phyloP scores from a whole-genome alignment of 1,140 invertebrate genomes.

The Bicyclus anynana region DNA sequence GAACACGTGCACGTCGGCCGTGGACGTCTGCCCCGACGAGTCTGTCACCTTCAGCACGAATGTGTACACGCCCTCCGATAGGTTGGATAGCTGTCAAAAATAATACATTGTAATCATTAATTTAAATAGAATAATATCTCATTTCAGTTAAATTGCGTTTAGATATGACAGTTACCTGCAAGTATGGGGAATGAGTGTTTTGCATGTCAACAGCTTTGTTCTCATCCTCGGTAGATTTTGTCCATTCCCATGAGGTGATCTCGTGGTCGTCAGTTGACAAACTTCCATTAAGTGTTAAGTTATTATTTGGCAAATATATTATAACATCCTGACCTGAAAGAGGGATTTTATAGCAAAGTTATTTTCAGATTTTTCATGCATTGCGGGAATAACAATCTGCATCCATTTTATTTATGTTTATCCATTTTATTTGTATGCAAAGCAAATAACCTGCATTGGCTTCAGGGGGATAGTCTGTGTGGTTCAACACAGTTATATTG shows the following conservation, averaged over 20 bases:
- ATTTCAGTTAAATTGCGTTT: background rate
- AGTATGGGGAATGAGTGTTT: conserved; percentile 92
- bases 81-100: conserved; percentile 83
- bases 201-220: conserved; percentile 96
- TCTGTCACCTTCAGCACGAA: conserved; percentile 96
- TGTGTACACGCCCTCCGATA: conserved; percentile 96
- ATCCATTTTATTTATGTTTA: too few species aligned
- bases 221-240: conserved; percentile 89
- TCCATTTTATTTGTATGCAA: too few species aligned
- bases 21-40: conserved; percentile 89
- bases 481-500: conserved; percentile 93
- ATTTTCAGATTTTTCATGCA: too few species aligned
- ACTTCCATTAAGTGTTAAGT: conserved; percentile 93
- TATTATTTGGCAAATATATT: conserved; percentile 93
- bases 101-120: too few species aligned
- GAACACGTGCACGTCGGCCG: conserved; percentile 93
- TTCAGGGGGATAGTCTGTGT: conserved; percentile 95
- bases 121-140: too few species aligned
- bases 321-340: conserved; percentile 88
- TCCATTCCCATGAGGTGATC: conserved; percentile 96
- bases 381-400: too few species aligned
- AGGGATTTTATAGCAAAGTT: background rate
- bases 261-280: conserved; percentile 95
- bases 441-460: conserved; percentile 85
- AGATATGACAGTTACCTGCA: conserved; percentile 73